Evolutionary conservation across 2,797 vertebrate species (phyloP).

Genomic region (Danio choprae): DNA sequence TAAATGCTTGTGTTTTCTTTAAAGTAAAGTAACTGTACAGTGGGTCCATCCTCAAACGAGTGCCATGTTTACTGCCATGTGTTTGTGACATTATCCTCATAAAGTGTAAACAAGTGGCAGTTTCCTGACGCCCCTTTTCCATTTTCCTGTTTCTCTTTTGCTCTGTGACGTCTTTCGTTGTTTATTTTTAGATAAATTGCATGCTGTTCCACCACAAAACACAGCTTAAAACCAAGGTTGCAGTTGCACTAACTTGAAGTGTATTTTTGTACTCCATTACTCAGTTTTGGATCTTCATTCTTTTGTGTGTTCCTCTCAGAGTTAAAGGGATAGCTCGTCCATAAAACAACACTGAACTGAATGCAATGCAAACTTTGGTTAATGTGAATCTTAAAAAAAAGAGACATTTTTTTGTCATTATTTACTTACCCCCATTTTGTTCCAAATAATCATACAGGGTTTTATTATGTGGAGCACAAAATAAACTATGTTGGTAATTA

Average conservation of each 20-base stretch:
- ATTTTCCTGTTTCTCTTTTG: constrained; percentile 46
- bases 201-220: not conserved
- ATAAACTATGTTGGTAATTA: not conserved
- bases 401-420: not conserved
- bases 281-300: not conserved
- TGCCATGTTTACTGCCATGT: constrained; percentile 28
- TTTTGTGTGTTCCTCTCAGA: not conserved
- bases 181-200: constrained; percentile 4
- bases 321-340: not conserved
- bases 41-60: not conserved
- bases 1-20: not conserved
- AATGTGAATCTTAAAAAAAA: not conserved
- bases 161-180: not conserved
- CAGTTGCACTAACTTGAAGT: not conserved
- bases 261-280: not conserved
- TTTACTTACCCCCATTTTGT: not conserved
- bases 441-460: not conserved
- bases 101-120: constrained; percentile 41
- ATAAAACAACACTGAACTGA: too few species aligned
- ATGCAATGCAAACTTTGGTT: too few species aligned
- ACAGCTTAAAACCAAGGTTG: not conserved
- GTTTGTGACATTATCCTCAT: constrained; percentile 26
- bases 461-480: not conserved
- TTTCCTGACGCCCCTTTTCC: constrained; percentile 31
- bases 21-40: not conserved